Conservation (phyloP, 2,113 vertebrate genomes). For the Syngnathus scovelli region DNA sequence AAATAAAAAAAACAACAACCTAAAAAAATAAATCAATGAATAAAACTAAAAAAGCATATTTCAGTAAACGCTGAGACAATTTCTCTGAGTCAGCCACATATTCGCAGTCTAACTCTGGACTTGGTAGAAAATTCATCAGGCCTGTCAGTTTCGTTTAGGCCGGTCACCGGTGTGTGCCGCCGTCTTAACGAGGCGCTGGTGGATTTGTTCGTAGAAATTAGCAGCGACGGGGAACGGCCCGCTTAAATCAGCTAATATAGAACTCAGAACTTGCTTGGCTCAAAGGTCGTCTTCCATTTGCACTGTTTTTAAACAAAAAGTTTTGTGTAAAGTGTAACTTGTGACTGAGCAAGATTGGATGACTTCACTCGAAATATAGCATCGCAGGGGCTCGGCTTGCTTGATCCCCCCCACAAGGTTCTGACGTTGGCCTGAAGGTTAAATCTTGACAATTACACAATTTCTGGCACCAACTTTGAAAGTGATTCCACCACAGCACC, state of each 20-base stretch:
- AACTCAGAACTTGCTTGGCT: neutral
- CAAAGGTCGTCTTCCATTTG: neutral
- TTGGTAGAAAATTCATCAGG: neutral
- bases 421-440: too few species aligned
- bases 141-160: neutral
- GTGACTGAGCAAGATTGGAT: too few species aligned
- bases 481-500: neutral
- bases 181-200: neutral
- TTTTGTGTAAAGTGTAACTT: too few species aligned
- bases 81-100: neutral
- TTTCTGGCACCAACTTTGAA: neutral
- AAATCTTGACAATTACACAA: too few species aligned
- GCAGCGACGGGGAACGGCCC: neutral
- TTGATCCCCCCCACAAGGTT: too few species aligned
- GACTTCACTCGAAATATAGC: too few species aligned
- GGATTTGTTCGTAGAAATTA: neutral
- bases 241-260: neutral
- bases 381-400: too few species aligned
- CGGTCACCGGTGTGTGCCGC: neutral
- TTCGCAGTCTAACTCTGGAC: neutral
- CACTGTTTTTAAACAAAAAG: neutral
- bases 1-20: too few species aligned
- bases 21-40: too few species aligned
- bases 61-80: neutral
- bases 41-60: neutral